Evolutionary conservation across 1,140 invertebrate genomes (phyloP).

Genomic region (Drosophila athabasca): DNA sequence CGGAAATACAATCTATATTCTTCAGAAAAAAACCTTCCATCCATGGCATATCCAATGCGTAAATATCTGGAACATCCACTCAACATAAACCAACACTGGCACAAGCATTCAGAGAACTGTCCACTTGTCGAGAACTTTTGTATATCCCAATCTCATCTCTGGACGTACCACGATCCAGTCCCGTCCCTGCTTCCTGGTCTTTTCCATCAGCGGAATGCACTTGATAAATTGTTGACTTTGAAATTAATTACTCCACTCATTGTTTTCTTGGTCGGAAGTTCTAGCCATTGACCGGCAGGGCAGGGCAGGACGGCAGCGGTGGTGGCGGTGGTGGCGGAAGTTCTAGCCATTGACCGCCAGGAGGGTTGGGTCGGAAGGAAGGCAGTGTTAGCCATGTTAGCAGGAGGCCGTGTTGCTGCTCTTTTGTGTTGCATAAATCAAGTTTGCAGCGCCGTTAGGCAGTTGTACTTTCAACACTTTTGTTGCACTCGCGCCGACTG

Average conservation of each 20-base stretch:
- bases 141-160: neutral
- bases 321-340: constrained; percentile 55
- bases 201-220: constrained; percentile 34
- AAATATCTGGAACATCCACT: no score
- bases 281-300: constrained; percentile 5
- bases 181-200: neutral
- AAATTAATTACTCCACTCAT: constrained; percentile 77
- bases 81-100: no score
- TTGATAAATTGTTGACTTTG: constrained; percentile 80
- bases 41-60: no score
- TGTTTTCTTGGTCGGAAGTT: constrained; percentile 69
- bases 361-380: constrained; percentile 10
- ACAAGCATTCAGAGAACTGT: no score
- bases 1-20: no score
- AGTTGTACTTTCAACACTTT: constrained; percentile 66
- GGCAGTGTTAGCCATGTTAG: constrained; percentile 25
- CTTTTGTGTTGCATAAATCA: constrained; percentile 68
- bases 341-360: constrained; percentile 37
- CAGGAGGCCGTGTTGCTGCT: neutral
- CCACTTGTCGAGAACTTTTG: no score
- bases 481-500: constrained; percentile 36
- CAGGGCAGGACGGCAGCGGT: no score
- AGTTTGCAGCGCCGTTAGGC: constrained; percentile 64
- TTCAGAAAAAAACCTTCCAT: no score
- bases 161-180: neutral